A percentile compares a stretch with the other conserved stretches of the same genome.
These are phyloP conservation scores for Drosophila lowei DNA, from an alignment of 1,140 invertebrate genomes.

Conservation along the genomic window DNA sequence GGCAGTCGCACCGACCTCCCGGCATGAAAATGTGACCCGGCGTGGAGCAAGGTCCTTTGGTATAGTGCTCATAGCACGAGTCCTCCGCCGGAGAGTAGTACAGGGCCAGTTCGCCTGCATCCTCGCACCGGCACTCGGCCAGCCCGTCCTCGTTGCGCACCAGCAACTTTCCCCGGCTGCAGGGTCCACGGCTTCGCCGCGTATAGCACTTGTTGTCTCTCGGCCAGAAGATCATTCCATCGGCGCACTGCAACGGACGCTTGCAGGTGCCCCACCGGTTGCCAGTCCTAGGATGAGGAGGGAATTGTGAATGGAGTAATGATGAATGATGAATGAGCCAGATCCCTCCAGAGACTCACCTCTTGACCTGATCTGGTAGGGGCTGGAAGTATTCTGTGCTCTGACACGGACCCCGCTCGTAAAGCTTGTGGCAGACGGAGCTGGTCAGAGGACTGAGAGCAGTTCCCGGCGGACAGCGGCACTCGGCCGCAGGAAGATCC, in stretches of 20 bases:
- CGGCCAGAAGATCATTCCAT: conserved; percentile 88
- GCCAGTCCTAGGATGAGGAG: conserved; percentile 34
- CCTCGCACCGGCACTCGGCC: conserved; percentile 85
- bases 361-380: conserved; percentile 55
- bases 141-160: conserved; percentile 85
- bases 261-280: conserved; percentile 88
- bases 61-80: conserved; percentile 90
- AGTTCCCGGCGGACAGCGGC: conserved; percentile 90
- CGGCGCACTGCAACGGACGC: conserved; percentile 85
- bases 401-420: conserved; percentile 88
- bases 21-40: conserved; percentile 90
- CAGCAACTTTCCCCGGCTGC: conserved; percentile 88
- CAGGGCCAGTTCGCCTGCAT: conserved; percentile 82
- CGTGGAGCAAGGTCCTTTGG: conserved; percentile 89
- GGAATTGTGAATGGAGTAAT: too few relatives aligned
- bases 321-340: too few relatives aligned
- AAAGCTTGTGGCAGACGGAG: conserved; percentile 87
- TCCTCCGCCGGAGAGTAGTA: conserved; percentile 85
- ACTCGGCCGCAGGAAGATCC: conserved; percentile 85
- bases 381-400: conserved; percentile 84
- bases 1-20: conserved; percentile 88
- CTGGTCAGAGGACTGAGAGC: conserved; percentile 85
- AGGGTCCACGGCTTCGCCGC: conserved; percentile 88
- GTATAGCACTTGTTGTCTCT: conserved; percentile 89
- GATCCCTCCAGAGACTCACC: conserved; percentile 22